Conservation (phyloP, 1,140 invertebrate species). For the Arctopsyche grandis region DNA sequence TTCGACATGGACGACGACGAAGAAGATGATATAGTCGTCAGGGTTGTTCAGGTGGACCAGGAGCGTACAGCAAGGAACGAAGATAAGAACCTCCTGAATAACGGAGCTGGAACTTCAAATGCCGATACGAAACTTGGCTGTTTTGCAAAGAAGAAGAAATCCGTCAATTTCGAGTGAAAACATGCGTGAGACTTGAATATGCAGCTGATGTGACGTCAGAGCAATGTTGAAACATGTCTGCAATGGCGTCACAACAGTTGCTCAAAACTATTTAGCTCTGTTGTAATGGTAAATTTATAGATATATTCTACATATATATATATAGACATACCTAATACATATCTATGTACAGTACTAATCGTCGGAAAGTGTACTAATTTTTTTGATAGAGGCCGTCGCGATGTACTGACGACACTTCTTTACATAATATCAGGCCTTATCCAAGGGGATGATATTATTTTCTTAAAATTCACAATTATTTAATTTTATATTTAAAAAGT, state of each 20-base stretch:
- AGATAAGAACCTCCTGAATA: conserved; percentile 4
- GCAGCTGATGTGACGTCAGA: no score
- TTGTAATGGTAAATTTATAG: neutral
- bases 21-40: neutral
- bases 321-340: no score
- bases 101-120: neutral
- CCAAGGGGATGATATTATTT: no score
- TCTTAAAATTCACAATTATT: no score
- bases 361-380: neutral
- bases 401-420: no score
- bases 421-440: no score
- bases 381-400: neutral
- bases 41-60: conserved; percentile 34
- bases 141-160: conserved; percentile 48
- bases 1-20: neutral
- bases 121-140: conserved; percentile 32
- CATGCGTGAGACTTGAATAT: neutral
- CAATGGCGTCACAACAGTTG: neutral
- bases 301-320: neutral
- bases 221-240: neutral
- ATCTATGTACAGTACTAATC: neutral
- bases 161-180: conserved; percentile 49
- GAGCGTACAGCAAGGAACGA: neutral
- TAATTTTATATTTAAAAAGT: no score
- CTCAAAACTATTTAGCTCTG: neutral